phyloP scores from a whole-genome alignment of 2,113 vertebrate genomes.

The Narcine bancroftii region DNA sequence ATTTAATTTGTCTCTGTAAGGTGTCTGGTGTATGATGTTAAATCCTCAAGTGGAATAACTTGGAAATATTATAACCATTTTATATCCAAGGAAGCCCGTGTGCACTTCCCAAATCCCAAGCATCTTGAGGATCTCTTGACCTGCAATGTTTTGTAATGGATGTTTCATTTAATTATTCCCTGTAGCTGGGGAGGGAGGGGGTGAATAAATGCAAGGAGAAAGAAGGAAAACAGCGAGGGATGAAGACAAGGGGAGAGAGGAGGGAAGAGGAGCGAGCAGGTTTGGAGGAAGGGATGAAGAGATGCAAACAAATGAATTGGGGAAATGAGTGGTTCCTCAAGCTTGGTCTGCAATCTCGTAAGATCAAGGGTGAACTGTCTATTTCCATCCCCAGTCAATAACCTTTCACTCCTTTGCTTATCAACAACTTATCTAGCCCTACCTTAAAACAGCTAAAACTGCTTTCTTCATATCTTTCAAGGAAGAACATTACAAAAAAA shows the following conservation, averaged over 20 bases:
- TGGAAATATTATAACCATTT: background rate
- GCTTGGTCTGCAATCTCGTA: too few species aligned
- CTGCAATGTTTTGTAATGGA: too few species aligned
- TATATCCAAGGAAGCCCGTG: background rate
- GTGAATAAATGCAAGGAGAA: too few species aligned
- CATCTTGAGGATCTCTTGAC: background rate
- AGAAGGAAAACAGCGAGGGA: background rate
- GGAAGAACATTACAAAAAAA: too few species aligned
- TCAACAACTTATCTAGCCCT: too few species aligned
- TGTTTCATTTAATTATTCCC: background rate
- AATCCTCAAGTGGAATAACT: background rate
- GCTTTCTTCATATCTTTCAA: too few species aligned
- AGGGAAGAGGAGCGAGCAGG: background rate
- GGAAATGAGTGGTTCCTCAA: background rate
- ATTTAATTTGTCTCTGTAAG: background rate
- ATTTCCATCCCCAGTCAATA: too few species aligned
- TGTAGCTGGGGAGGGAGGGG: too few species aligned
- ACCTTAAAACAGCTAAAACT: too few species aligned
- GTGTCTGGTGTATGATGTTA: background rate
- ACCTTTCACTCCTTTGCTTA: too few species aligned
- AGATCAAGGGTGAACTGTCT: too few species aligned
- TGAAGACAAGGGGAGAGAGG: background rate
- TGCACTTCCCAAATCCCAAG: background rate
- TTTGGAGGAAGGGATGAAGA: background rate
- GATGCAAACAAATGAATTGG: background rate